Conservation (phyloP, 1,140 invertebrate genomes). For the Cydia amplana region DNA sequence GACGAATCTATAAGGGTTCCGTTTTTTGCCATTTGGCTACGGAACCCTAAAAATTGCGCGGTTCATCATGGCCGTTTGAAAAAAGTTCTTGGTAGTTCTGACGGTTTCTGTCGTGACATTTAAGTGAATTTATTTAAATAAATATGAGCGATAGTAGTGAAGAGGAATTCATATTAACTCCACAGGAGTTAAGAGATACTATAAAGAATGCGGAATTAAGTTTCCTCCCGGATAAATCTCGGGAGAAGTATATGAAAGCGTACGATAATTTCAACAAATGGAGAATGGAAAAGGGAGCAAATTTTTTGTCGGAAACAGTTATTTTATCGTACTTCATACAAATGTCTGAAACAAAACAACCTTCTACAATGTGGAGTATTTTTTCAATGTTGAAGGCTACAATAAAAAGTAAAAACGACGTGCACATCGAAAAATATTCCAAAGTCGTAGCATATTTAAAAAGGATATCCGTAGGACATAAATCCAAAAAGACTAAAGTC, state of each 20-base stretch:
- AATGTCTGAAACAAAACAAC: neutral
- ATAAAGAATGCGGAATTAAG: constrained; percentile 1
- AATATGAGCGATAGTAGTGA: neutral
- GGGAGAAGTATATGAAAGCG: neutral
- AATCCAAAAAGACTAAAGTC: neutral
- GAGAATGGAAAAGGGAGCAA: neutral
- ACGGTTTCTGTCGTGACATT: no score
- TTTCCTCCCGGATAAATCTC: neutral
- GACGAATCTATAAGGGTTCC: no score
- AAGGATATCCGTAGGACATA: neutral
- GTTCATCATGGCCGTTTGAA: no score
- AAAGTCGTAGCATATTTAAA: neutral
- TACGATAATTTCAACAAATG: neutral
- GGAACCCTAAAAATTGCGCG: no score
- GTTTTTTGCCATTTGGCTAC: no score
- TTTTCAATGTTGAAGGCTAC: neutral
- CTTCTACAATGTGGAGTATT: constrained; percentile 4
- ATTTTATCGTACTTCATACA: neutral
- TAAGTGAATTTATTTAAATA: neutral
- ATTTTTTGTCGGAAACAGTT: neutral
- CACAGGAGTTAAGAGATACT: neutral
- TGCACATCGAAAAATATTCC: neutral
- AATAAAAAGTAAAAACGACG: neutral
- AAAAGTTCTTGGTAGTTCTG: no score
- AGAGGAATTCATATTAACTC: neutral